Evolutionary conservation across 2,888 invertebrate genomes (phyloP).

Genomic region (Plebejus anna): DNA sequence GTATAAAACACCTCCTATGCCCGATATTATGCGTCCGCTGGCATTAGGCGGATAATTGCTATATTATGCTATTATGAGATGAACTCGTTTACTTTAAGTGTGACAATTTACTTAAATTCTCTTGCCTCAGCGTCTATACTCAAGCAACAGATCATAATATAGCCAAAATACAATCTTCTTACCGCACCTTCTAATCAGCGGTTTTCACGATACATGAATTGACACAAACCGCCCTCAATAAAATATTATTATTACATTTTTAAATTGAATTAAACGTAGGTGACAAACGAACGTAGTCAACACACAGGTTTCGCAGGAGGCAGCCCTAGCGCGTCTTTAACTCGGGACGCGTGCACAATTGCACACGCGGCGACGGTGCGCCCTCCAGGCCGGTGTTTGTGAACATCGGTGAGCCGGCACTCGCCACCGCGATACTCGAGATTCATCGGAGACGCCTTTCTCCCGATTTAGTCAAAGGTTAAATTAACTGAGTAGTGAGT

Average conservation of each 20-base stretch:
- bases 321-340: background rate
- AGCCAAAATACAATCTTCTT: too few relatives aligned
- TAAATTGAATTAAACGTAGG: background rate
- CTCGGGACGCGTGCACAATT: background rate
- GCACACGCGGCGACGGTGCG: background rate
- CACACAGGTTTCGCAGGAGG: background rate
- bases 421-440: background rate
- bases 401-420: background rate
- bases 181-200: too few relatives aligned
- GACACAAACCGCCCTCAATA: too few relatives aligned
- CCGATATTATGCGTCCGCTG: too few relatives aligned
- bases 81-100: too few relatives aligned
- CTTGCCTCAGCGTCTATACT: too few relatives aligned
- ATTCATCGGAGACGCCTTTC: background rate
- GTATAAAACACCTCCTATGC: too few relatives aligned
- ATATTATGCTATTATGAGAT: too few relatives aligned
- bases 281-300: background rate
- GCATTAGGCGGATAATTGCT: too few relatives aligned
- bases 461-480: background rate
- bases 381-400: background rate
- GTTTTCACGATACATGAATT: background rate
- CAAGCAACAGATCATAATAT: too few relatives aligned
- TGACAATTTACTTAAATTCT: too few relatives aligned
- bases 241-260: too few relatives aligned
- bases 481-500: background rate